phyloP scores from a whole-genome alignment of 2,888 invertebrate genomes.

The Clistopyga incitator region DNA sequence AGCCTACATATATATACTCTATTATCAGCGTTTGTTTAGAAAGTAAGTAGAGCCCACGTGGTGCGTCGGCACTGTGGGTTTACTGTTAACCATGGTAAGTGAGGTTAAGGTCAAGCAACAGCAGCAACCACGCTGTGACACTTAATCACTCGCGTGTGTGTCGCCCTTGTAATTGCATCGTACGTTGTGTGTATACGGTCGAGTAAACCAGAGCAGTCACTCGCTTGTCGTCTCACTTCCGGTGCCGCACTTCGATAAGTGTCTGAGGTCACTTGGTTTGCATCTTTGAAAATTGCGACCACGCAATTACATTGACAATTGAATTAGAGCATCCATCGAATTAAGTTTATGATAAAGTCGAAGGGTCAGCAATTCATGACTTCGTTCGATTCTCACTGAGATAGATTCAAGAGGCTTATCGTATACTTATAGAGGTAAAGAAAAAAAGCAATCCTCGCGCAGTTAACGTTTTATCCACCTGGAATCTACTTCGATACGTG shows the following conservation, averaged over 20 bases:
- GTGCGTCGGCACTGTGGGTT: background rate
- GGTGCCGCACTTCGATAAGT: background rate
- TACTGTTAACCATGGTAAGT: background rate
- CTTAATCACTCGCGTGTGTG: conserved; percentile 53
- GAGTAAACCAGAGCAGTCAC: conserved; percentile 24
- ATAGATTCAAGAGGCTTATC: background rate
- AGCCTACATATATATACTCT: no score
- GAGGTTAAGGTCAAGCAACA: conserved; percentile 57
- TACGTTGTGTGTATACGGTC: conserved; percentile 29
- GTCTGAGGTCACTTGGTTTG: background rate
- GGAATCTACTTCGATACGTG: background rate
- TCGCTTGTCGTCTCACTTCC: conserved; percentile 9
- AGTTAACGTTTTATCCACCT: no score
- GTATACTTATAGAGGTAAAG: background rate
- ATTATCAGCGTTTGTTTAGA: background rate
- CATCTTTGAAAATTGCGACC: background rate
- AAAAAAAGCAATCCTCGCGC: no score
- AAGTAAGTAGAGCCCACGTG: conserved; percentile 14
- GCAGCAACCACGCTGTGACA: conserved; percentile 39
- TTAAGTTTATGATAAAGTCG: background rate
- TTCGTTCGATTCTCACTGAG: conserved; percentile 2
- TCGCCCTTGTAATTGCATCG: conserved; percentile 45
- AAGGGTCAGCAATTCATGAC: conserved; percentile 2
- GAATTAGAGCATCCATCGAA: background rate
- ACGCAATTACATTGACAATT: background rate